Percentiles rank a stretch among this genome's conserved stretches.
Evolutionary conservation across 1,140 invertebrate species (phyloP).

Genomic region (Oncopeltus fasciatus): DNA sequence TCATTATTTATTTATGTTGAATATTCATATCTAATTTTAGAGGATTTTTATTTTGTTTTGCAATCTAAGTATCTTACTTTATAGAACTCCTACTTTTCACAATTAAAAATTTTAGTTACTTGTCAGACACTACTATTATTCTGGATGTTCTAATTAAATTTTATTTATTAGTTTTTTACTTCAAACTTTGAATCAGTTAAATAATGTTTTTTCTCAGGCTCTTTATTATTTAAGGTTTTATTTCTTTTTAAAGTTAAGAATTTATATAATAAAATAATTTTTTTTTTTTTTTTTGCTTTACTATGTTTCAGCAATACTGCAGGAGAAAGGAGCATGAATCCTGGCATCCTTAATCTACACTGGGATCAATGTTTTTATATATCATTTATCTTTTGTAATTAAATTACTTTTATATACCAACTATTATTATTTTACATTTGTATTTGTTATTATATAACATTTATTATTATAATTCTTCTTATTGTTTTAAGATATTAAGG

Average conservation of each 20-base stretch:
- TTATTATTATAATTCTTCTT: not conserved
- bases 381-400: conserved; percentile 11
- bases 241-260: too few species aligned
- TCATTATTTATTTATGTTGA: not conserved
- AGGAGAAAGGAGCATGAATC: conserved; percentile 48
- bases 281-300: conserved; percentile 5
- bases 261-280: not conserved
- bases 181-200: too few species aligned
- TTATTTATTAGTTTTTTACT: not conserved
- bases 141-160: not conserved
- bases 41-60: not conserved
- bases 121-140: not conserved
- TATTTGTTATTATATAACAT: not conserved
- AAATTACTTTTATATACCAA: conserved; percentile 1
- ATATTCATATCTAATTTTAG: not conserved
- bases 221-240: too few species aligned
- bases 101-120: not conserved
- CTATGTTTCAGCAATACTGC: conserved; percentile 39
- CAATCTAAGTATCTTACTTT: not conserved
- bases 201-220: too few species aligned
- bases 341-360: not conserved
- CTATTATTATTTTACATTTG: not conserved
- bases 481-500: not conserved
- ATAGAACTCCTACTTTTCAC: too few species aligned
- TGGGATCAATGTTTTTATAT: conserved; percentile 15